phyloP scores from a whole-genome alignment of 2,113 vertebrate species.

The Festucalex cinctus region DNA sequence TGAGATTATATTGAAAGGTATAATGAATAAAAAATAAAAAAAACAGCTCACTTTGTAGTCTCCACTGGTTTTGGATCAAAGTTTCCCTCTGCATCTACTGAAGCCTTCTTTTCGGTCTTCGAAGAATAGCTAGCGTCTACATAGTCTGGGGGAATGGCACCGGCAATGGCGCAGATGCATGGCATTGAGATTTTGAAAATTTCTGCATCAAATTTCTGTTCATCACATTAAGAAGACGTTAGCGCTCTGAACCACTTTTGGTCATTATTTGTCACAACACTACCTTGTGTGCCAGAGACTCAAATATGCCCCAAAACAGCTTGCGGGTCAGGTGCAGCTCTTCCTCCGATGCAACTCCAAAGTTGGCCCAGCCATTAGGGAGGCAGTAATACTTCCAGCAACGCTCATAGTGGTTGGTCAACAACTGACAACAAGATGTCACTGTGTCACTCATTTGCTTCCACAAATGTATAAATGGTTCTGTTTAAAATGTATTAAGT shows the following conservation, averaged over 20 bases:
- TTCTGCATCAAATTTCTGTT: slow-evolving; percentile 85
- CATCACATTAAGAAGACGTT: slow-evolving; percentile 23
- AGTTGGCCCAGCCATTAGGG: slow-evolving; percentile 91
- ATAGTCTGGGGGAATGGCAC: slow-evolving; percentile 89
- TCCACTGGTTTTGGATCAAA: slow-evolving; percentile 92
- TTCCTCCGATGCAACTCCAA: slow-evolving; percentile 87
- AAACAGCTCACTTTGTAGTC: slow-evolving; percentile 81
- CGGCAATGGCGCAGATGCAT: slow-evolving; percentile 88
- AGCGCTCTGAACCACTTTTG: background rate
- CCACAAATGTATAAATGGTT: too few species aligned
- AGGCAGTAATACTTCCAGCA: slow-evolving; percentile 97
- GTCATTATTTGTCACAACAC: background rate
- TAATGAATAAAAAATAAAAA: background rate
- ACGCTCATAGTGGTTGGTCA: slow-evolving; percentile 93
- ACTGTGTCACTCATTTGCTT: too few species aligned
- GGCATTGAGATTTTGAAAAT: slow-evolving; percentile 92
- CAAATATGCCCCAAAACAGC: slow-evolving; percentile 95
- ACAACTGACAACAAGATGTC: slow-evolving; percentile 68
- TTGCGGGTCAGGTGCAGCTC: slow-evolving; percentile 91
- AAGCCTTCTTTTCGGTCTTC: slow-evolving; percentile 91
- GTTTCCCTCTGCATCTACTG: slow-evolving; percentile 91
- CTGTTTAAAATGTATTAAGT: too few species aligned
- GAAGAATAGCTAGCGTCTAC: slow-evolving; percentile 92
- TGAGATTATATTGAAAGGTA: background rate
- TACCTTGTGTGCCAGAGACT: slow-evolving; percentile 89